Conservation (phyloP, 2,113 vertebrate genomes). For the Hypomesus transpacificus region DNA sequence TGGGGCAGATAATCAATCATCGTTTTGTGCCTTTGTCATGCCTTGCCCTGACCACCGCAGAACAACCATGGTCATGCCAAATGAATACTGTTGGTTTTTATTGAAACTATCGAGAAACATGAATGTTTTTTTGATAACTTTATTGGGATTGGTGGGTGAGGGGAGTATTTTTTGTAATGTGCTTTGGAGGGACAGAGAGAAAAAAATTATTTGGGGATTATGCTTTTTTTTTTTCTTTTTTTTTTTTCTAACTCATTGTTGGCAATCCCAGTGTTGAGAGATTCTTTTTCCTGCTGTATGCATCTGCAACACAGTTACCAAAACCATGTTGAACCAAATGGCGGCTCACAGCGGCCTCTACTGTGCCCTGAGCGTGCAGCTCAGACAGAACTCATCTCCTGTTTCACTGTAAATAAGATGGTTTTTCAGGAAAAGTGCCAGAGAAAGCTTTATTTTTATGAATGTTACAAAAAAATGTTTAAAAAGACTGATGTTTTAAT, state of each 20-base stretch:
- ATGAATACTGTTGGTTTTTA: neutral
- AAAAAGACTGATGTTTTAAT: slow-evolving; percentile 59
- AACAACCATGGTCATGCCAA: neutral
- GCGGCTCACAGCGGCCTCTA: slow-evolving; percentile 21
- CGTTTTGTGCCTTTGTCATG: slow-evolving; percentile 32
- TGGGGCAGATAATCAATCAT: neutral
- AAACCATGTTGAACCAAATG: neutral
- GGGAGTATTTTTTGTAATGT: slow-evolving; percentile 10
- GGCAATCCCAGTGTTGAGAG: neutral
- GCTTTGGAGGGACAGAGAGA: slow-evolving; percentile 10
- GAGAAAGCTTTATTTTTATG: slow-evolving; percentile 73
- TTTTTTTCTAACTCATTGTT: neutral
- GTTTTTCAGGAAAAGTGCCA: slow-evolving; percentile 47
- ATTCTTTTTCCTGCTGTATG: slow-evolving; percentile 1
- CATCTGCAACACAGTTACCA: neutral
- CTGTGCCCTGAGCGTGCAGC: slow-evolving; percentile 14
- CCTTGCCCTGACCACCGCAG: neutral
- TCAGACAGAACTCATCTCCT: slow-evolving; percentile 57
- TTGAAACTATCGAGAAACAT: neutral
- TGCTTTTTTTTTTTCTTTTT: neutral
- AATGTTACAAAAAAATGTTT: slow-evolving; percentile 48
- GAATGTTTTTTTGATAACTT: neutral
- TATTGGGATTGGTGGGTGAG: neutral
- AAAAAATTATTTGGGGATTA: slow-evolving; percentile 18
- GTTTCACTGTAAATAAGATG: slow-evolving; percentile 60